Percentiles rank a stretch among this genome's conserved stretches.
Evolutionary conservation across 2,113 vertebrate genomes (phyloP).

Genomic region (Harpagus bidentatus): DNA sequence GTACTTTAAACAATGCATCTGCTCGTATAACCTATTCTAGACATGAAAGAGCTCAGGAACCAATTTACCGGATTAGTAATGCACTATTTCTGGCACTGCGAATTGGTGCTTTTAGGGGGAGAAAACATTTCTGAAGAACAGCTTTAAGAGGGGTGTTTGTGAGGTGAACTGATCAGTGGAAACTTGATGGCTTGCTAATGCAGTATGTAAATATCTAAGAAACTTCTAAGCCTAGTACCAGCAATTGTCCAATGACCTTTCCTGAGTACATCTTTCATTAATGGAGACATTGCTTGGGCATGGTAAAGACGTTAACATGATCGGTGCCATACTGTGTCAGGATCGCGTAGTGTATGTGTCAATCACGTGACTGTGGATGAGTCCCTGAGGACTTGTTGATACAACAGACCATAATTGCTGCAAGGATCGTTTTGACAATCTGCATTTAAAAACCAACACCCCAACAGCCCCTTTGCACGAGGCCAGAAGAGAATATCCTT

Average conservation of each 20-base stretch:
- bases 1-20: not conserved
- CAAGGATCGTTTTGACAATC: conserved; percentile 38
- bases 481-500: not conserved
- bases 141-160: not conserved
- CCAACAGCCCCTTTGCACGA: not conserved
- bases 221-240: not conserved
- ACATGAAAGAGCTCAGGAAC: not conserved
- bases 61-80: not conserved
- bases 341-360: conserved; percentile 3
- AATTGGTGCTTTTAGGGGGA: too few relatives aligned
- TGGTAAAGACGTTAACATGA: not conserved
- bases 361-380: not conserved
- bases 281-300: not conserved
- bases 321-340: not conserved
- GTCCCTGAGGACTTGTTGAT: conserved; percentile 62
- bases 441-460: conserved; percentile 55
- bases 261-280: not conserved
- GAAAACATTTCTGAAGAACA: not conserved
- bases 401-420: conserved; percentile 50
- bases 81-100: not conserved
- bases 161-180: not conserved
- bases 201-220: not conserved
- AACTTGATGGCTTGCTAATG: not conserved
- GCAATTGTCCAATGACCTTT: not conserved
- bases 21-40: not conserved